Conservation (phyloP, 2,113 vertebrate species). For the Pteruthius melanotis region DNA sequence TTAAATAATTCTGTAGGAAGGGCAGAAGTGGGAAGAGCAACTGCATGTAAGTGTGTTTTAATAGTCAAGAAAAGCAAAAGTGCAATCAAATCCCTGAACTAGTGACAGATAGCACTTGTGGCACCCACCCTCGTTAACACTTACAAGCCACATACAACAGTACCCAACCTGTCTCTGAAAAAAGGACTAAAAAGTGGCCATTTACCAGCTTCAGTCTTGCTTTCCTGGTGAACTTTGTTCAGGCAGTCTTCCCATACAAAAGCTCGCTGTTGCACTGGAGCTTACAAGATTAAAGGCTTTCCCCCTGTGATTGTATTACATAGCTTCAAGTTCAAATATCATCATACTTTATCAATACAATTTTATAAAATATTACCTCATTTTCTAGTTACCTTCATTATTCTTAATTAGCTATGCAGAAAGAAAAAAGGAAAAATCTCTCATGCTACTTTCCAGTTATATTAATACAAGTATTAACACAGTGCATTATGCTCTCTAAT, state of each 20-base stretch:
- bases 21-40: slow-evolving; percentile 18
- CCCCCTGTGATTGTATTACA: slow-evolving; percentile 35
- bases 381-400: slow-evolving; percentile 70
- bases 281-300: slow-evolving; percentile 30
- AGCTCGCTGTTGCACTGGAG: background rate
- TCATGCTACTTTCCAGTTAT: slow-evolving; percentile 72
- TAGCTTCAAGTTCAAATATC: slow-evolving; percentile 71
- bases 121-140: slow-evolving; percentile 13
- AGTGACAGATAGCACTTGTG: slow-evolving; percentile 47
- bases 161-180: slow-evolving; percentile 30
- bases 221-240: slow-evolving; percentile 20
- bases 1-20: slow-evolving; percentile 68
- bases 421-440: slow-evolving; percentile 61
- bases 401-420: slow-evolving; percentile 66
- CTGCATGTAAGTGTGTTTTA: background rate
- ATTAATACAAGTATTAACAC: slow-evolving; percentile 67
- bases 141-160: slow-evolving; percentile 13
- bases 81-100: slow-evolving; percentile 76
- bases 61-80: slow-evolving; percentile 70
- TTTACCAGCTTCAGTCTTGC: slow-evolving; percentile 21
- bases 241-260: slow-evolving; percentile 3
- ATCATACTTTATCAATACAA: slow-evolving; percentile 52
- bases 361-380: slow-evolving; percentile 59
- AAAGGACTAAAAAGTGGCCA: slow-evolving; percentile 12
- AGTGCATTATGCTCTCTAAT: slow-evolving; percentile 68